Base-by-base conservation (phyloP, 2,113 vertebrate species). In the Chaenocephalus aceratus region DNA sequence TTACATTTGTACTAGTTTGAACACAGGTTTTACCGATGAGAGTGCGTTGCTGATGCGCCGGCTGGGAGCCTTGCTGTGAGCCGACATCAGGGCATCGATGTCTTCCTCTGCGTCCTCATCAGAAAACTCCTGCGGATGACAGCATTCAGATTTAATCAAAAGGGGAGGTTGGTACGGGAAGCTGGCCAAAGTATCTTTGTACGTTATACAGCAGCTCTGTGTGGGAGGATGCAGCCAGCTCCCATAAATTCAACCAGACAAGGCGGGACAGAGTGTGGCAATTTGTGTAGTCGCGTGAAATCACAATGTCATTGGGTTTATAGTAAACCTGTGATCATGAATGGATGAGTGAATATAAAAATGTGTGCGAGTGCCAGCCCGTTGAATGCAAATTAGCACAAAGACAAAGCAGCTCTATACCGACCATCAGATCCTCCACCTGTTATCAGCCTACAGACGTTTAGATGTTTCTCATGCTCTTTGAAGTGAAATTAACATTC, bases 61-160 rank as follows among this genome's bases (percentile, higher is more conserved):
- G 0, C 68, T 76, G 30, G 88, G 82, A 10, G 80, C 78, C 77
- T 93, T 91, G 83, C 91, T 93, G 70, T 75, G 91, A 48, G 95
- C 94, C 8, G 94, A 93, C 79, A 92, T 89, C 86, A 94, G 79
- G 13, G 94, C 94, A 79, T 96, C 93, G 45, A 93, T 94, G 82
- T 96, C 95, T 80, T 97, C 96, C 82, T 96, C 95, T 26, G 65
- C 86, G 45, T 92, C 90, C 6, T 96, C 94, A 30, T 96, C 95
- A 58, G 95, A 92, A 84, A 94, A 96, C 81, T 95, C 96, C 97
- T 98, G 86, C 79, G 85, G 66, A 91, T 26, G 73, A 89, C 49
- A 93, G 54, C 11, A 6, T 23, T 81, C 60, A 49, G 58, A 61
- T 75, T 66, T 74, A 69, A 77, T 84, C 69, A 67, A 59, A 86